Evolutionary conservation across 2,113 vertebrate genomes (phyloP).

Genomic region (Oophaga pumilio): DNA sequence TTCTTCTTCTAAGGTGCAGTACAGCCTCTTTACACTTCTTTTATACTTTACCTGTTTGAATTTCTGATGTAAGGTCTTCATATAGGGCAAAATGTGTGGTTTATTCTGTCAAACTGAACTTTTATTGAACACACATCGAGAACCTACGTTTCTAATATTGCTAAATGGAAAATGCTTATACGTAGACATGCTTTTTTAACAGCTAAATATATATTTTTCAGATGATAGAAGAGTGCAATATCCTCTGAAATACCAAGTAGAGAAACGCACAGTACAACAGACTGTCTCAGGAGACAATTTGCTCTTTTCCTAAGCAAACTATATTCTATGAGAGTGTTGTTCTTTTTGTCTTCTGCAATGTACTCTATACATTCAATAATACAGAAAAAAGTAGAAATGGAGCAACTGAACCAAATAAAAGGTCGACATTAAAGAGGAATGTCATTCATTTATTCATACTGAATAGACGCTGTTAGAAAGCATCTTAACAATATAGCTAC

Average conservation of each 20-base stretch:
- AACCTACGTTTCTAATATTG: background rate
- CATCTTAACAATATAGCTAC: background rate
- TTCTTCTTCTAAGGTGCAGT: no score
- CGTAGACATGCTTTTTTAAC: background rate
- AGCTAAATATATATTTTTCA: background rate
- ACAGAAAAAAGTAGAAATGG: background rate
- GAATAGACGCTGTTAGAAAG: background rate
- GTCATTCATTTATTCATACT: background rate
- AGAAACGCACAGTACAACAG: background rate
- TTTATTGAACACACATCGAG: background rate
- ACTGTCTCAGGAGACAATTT: background rate
- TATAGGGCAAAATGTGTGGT: no score
- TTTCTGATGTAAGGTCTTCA: background rate
- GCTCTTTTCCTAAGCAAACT: background rate
- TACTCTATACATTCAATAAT: background rate
- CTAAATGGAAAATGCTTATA: background rate
- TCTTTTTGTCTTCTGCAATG: background rate
- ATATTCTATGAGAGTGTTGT: background rate
- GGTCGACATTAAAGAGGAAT: background rate
- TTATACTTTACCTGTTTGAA: background rate
- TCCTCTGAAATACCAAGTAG: background rate
- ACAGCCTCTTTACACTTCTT: no score
- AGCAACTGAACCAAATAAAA: background rate
- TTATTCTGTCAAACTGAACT: background rate
- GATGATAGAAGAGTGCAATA: background rate